Percentiles rank a stretch among this genome's conserved stretches.
Conservation (phyloP, 2,113 vertebrate genomes). For the Fregetta grallaria region DNA sequence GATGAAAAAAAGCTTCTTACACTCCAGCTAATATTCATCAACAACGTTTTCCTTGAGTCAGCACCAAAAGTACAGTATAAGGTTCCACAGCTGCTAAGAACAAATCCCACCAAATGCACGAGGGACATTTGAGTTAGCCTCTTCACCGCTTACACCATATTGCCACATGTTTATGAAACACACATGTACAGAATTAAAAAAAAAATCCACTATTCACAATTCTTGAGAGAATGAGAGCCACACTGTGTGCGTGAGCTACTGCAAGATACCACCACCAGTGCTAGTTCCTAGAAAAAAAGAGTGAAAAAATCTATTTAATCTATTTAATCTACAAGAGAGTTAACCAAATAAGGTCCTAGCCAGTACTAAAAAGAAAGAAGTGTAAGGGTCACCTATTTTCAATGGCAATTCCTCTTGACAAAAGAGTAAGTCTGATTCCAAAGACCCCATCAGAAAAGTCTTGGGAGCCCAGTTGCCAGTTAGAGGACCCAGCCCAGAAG, state of each 20-base stretch:
- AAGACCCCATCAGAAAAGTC: background rate
- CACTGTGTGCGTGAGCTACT: fast-evolving
- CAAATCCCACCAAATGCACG: background rate
- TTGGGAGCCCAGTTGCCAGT: background rate
- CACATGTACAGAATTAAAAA: background rate
- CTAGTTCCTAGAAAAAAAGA: background rate
- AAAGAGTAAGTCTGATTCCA: background rate
- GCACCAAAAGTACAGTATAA: background rate
- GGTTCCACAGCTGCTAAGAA: background rate
- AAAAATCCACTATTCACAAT: background rate
- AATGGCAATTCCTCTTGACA: background rate
- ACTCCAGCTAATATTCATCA: background rate
- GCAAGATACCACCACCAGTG: background rate
- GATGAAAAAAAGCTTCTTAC: background rate
- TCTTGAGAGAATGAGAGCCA: background rate
- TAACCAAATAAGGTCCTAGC: background rate
- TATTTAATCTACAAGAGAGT: background rate
- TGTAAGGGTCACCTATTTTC: background rate
- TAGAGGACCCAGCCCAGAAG: background rate
- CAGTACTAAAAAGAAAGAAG: background rate
- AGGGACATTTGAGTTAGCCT: background rate
- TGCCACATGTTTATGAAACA: background rate
- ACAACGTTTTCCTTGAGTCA: background rate
- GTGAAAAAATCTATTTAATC: background rate
- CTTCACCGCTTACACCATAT: background rate